A percentile compares a stretch with the other conserved stretches of the same genome.
These are phyloP conservation scores for Listronotus oregonensis DNA, from an alignment of 1,140 invertebrate species.

Conservation along the genomic window DNA sequence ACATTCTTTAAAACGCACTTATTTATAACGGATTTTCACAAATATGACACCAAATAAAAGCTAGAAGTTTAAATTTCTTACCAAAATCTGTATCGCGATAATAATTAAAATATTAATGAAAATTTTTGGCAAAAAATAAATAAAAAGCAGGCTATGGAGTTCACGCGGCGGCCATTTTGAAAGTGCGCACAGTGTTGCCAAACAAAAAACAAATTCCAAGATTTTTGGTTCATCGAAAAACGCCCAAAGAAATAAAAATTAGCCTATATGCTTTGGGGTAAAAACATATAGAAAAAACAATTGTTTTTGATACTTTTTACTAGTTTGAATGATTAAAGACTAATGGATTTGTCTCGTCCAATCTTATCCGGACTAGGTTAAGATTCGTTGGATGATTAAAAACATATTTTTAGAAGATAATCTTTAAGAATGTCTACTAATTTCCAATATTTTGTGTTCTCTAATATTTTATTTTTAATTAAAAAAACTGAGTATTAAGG, in stretches of 20 bases:
- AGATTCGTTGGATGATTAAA: no score
- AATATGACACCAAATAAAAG: background rate
- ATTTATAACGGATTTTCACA: background rate
- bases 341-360: no score
- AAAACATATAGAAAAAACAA: no score
- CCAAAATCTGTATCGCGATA: slow-evolving; percentile 21
- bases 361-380: no score
- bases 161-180: slow-evolving; percentile 30
- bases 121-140: slow-evolving; percentile 32
- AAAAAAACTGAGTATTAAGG: no score
- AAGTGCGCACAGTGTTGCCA: slow-evolving; percentile 10
- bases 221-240: background rate
- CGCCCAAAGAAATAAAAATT: no score
- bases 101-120: slow-evolving; percentile 31
- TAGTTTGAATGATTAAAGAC: background rate
- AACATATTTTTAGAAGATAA: no score
- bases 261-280: no score
- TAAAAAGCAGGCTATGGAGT: slow-evolving; percentile 30
- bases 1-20: slow-evolving; percentile 5
- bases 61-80: slow-evolving; percentile 11
- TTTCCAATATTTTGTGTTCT: no score
- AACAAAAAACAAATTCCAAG: background rate
- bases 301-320: background rate
- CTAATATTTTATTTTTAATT: no score
- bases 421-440: no score